These are phyloP conservation scores for Trematomus loennbergii DNA, from an alignment of 2,113 vertebrate species.

Conservation along the genomic window DNA sequence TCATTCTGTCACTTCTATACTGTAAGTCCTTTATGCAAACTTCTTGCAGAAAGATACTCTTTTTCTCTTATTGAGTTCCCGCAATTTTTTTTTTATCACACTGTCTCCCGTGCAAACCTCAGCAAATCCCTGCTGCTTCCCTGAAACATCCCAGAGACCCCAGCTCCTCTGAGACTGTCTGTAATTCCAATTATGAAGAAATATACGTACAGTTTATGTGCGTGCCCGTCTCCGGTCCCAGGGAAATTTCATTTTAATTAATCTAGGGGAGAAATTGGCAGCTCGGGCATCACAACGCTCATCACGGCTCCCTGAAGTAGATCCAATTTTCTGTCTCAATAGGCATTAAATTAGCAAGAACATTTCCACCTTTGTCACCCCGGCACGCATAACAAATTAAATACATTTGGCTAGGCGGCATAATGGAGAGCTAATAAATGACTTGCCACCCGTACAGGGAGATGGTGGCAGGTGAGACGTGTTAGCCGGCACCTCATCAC, in stretches of 20 bases:
- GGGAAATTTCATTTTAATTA: slow-evolving; percentile 84
- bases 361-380: slow-evolving; percentile 77
- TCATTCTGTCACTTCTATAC: slow-evolving; percentile 20
- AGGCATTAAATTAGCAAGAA: slow-evolving; percentile 85
- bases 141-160: slow-evolving; percentile 44
- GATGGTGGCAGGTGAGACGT: slow-evolving; percentile 52
- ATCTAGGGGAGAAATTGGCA: slow-evolving; percentile 79
- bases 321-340: slow-evolving; percentile 86
- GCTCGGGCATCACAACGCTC: slow-evolving; percentile 66
- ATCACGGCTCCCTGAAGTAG: slow-evolving; percentile 75
- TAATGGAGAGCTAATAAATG: slow-evolving; percentile 76
- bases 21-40: slow-evolving; percentile 36
- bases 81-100: slow-evolving; percentile 13
- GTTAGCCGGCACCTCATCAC: slow-evolving; percentile 19
- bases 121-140: slow-evolving; percentile 47
- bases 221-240: slow-evolving; percentile 64
- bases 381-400: slow-evolving; percentile 75
- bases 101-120: slow-evolving; percentile 36
- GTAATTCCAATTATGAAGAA: slow-evolving; percentile 79
- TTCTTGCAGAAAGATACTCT: slow-evolving; percentile 32
- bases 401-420: slow-evolving; percentile 76
- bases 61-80: slow-evolving; percentile 3
- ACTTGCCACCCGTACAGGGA: slow-evolving; percentile 35
- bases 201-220: slow-evolving; percentile 69
- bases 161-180: slow-evolving; percentile 55